Base-by-base conservation (phyloP, 64 coral and sea anemone genomes). In the Acropora yongei region DNA sequence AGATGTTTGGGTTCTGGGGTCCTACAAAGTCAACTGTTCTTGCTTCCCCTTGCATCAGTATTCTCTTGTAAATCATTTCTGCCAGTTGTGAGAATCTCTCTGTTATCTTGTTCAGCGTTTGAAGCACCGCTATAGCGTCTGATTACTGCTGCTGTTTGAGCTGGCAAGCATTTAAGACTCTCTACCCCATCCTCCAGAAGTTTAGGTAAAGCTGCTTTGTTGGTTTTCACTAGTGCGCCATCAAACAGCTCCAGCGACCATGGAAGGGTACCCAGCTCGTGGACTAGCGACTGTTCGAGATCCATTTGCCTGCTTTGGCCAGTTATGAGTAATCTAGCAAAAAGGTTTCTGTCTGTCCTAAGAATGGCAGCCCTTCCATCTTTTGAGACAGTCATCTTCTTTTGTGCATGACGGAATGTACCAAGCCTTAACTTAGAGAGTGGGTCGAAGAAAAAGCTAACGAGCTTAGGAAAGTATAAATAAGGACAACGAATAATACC, bases 311-410 rank as follows among this genome's bases (percentile, higher is more conserved):
- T 78, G 63, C 66, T 91, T 63, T 92, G 74, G 3, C 84, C 89
- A 88, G 92, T 96, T 5, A 96, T 86, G 16, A 96, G 44, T 47
- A 92, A 42, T 13, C 95, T 18, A 10, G 90, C 86, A 88, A 92
- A 96, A 9, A 96, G 49, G 53, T 92, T 96, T 72, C 90, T 86
- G 60, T 96, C 90, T 6, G 74, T 80, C 86, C 88, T 50, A 14
- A 93, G 47, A 11, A 92, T 58, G 1, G 87, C 61, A 60, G 14
- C 78, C 82, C 41, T 95, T 55, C 80, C 75, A 79, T 78, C 75
- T 13, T 82, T 76, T 41, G 48, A 84, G 6, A 76, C 48, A 7
- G 72, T 83, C 44, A 44, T 94, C 50, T 44, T 89, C 55, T 77
- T 94, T 47, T 44, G 12, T 57, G 41, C 67, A 17, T 79, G 72